Base-by-base conservation (phyloP, 2,113 vertebrate genomes). In the Poeciliopsis occidentalis region DNA sequence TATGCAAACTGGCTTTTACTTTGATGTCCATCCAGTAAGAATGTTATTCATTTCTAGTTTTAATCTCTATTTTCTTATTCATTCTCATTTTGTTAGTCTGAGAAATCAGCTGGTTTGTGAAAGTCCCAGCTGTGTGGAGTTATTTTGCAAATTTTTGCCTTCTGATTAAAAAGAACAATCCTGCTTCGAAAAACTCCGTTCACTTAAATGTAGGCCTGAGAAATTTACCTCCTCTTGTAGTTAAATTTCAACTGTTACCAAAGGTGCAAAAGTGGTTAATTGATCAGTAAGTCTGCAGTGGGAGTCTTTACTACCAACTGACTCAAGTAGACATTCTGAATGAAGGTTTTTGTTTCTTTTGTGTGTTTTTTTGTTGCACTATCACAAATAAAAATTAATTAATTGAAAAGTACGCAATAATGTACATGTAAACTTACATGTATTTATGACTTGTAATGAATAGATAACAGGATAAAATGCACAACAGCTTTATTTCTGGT, bases 121-220 rank as follows among this genome's bases (percentile, higher is more conserved):
- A 82, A 86, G 47, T 83, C 66, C 68, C 78, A 81, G 76, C 82
- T 89, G 78, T 66, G 64, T n/a, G 62, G 70, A 60, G 1, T 32
- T 34, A 44, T 60, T 71, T 47, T 51, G 27, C 11, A 7, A 47
- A 17, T 8, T 67, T 54, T 54, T 34, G 22, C 17, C 69, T 47
- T 54, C 73, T 47, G 31, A 76, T 78, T 54, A 31, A 44, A 76
- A 17, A 29, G 37, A 75, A 32, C 19, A 27, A 76, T 79, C 27
- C 64, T n/a, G 22, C 12, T 44, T 10, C 1, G 61, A 75, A 44
- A 67, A 19, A 27, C 1, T 13, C n/a, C 41, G 2, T 24, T 57
- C 51, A n/a, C 22, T 11, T n/a, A n/a, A 24, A 57, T 47, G 2
- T 2, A 11, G 22, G 51, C 22, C 51, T n/a, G 13, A 15, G 17